Evolutionary conservation across 2,888 invertebrate species (phyloP).

Genomic region (Cotesia congregata): DNA sequence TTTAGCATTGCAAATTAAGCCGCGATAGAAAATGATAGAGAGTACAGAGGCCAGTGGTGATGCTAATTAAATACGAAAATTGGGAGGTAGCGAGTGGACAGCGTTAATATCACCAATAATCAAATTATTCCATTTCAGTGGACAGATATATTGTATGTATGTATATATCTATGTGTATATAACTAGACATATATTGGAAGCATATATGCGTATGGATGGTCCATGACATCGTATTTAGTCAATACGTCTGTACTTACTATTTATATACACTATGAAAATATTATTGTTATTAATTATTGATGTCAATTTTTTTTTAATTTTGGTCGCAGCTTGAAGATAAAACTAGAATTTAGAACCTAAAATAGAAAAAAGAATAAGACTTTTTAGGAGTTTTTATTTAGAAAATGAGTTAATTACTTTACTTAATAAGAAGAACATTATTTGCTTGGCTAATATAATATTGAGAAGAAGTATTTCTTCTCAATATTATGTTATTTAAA

Average conservation of each 20-base stretch:
- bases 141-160: conserved; percentile 8
- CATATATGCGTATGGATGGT: background rate
- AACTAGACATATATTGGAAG: background rate
- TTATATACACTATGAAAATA: background rate
- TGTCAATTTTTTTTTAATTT: too few relatives aligned
- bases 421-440: too few relatives aligned
- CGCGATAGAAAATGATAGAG: background rate
- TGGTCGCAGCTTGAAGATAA: too few relatives aligned
- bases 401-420: too few relatives aligned
- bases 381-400: too few relatives aligned
- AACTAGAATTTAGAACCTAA: too few relatives aligned
- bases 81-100: conserved; percentile 37
- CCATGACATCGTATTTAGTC: background rate
- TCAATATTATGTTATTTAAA: too few relatives aligned
- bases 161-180: background rate
- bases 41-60: conserved; percentile 12
- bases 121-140: conserved; percentile 39
- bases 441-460: too few relatives aligned
- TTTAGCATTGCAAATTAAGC: background rate
- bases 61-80: conserved; percentile 42
- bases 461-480: too few relatives aligned
- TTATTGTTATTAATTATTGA: background rate
- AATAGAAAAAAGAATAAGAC: too few relatives aligned
- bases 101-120: conserved; percentile 41
- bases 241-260: background rate